Evolutionary conservation across 2,888 invertebrate genomes (phyloP).

Genomic region (Pantelozetes paolii): DNA sequence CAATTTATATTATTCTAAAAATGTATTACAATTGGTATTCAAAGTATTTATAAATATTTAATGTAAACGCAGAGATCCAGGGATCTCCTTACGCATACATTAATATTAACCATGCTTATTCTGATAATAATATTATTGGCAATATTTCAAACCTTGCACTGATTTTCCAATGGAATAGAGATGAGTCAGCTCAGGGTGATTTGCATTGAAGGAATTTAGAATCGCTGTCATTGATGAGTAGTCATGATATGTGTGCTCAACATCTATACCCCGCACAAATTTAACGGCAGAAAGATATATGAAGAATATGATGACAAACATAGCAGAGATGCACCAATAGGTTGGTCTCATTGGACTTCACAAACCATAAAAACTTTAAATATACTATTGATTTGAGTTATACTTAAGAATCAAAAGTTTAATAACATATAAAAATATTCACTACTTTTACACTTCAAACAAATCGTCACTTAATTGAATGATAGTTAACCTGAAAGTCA

Average conservation of each 20-base stretch:
- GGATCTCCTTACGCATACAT: too few species aligned
- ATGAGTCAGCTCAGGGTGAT: conserved; percentile 79
- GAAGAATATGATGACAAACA: conserved; percentile 52
- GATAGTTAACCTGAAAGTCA: too few species aligned
- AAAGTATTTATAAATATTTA: too few species aligned
- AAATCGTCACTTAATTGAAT: too few species aligned
- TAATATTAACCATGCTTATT: too few species aligned
- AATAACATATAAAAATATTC: too few species aligned
- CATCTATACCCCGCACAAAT: conserved; percentile 47
- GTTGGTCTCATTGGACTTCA: conserved; percentile 51
- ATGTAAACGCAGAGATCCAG: too few species aligned
- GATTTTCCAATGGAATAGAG: conserved; percentile 90
- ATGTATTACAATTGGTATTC: too few species aligned
- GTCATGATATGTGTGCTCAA: conserved; percentile 65
- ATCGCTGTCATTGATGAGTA: conserved; percentile 78
- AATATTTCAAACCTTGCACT: conserved; percentile 67
- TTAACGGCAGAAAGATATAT: conserved; percentile 52
- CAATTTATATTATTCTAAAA: too few species aligned
- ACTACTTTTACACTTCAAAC: too few species aligned
- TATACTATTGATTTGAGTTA: neutral
- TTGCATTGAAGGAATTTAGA: conserved; percentile 70
- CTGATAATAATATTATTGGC: neutral
- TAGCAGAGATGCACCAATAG: conserved; percentile 52
- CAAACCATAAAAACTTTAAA: neutral
- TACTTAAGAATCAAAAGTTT: too few species aligned